Percentiles rank a stretch among this genome's conserved stretches.
phyloP scores from a whole-genome alignment of 2,888 invertebrate genomes.

The Meghimatium bilineatum region DNA sequence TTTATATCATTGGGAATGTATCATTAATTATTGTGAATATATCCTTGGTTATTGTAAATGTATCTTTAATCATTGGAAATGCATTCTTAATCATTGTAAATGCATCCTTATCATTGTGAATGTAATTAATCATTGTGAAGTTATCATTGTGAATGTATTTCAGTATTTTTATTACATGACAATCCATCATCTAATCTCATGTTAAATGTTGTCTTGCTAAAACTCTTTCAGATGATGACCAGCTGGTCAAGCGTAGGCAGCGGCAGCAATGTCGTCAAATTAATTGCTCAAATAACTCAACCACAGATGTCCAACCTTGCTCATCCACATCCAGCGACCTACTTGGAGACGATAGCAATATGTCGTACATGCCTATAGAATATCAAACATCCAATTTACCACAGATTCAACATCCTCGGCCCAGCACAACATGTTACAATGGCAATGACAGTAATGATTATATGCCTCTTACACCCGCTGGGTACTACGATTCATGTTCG shows the following conservation, averaged over 20 bases:
- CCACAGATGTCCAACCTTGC: constrained; percentile 41
- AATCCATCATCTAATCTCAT: too few species aligned
- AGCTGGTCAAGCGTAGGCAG: constrained; percentile 67
- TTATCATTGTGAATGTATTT: too few species aligned
- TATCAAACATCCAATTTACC: constrained; percentile 2
- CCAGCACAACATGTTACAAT: constrained; percentile 27
- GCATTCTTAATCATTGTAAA: too few species aligned
- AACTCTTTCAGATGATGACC: constrained; percentile 64
- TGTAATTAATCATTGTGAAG: too few species aligned
- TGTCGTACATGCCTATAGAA: constrained; percentile 9
- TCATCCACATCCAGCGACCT: constrained; percentile 43
- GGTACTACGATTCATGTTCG: constrained; percentile 20
- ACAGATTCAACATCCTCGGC: constrained; percentile 23
- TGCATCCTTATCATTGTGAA: too few species aligned
- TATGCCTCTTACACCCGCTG: constrained; percentile 20
- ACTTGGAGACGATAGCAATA: background rate
- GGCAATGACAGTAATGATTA: constrained; percentile 38
- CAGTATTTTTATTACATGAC: too few species aligned
- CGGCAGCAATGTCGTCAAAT: constrained; percentile 39
- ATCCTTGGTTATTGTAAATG: too few species aligned
- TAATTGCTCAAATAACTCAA: background rate
- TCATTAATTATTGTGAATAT: too few species aligned
- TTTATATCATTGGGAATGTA: too few species aligned
- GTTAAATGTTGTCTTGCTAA: background rate
- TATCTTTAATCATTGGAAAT: too few species aligned